A percentile compares a stretch with the other conserved stretches of the same genome.
Conservation (phyloP, 2,888 invertebrate genomes). For the Galerucella calmariensis region DNA sequence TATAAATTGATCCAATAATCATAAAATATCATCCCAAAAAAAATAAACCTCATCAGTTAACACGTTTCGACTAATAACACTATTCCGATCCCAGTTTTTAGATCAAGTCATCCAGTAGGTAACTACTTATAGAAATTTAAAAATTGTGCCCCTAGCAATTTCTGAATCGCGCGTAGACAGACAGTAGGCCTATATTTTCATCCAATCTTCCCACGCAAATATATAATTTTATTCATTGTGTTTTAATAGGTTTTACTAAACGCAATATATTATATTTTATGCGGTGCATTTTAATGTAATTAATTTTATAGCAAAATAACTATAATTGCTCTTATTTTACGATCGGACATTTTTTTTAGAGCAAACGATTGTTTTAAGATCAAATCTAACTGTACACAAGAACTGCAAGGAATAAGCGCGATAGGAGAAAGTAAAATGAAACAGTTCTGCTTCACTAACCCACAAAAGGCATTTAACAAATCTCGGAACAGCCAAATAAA, state of each 20-base stretch:
- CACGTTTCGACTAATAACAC: not conserved
- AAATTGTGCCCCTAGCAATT: conserved; percentile 2
- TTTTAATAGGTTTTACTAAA: conserved; percentile 26
- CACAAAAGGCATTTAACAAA: not conserved
- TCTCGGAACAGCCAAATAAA: no score
- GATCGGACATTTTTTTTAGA: not conserved
- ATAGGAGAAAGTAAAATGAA: not conserved
- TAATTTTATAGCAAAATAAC: conserved; percentile 8
- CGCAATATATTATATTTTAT: conserved; percentile 8
- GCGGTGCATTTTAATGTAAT: not conserved
- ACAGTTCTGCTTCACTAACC: not conserved
- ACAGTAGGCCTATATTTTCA: conserved; percentile 23
- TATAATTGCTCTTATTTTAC: not conserved
- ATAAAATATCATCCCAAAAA: not conserved
- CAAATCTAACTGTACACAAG: not conserved
- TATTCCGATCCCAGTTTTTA: not conserved
- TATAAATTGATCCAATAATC: not conserved
- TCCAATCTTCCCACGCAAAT: conserved; percentile 33
- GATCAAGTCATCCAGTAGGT: conserved; percentile 11
- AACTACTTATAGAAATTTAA: not conserved
- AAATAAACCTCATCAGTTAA: not conserved
- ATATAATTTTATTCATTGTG: conserved; percentile 33
- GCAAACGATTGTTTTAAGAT: not conserved
- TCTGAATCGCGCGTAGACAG: conserved; percentile 9
- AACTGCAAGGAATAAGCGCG: not conserved